Conservation (phyloP, 1,140 invertebrate genomes). For the Microplitis demolitor region DNA sequence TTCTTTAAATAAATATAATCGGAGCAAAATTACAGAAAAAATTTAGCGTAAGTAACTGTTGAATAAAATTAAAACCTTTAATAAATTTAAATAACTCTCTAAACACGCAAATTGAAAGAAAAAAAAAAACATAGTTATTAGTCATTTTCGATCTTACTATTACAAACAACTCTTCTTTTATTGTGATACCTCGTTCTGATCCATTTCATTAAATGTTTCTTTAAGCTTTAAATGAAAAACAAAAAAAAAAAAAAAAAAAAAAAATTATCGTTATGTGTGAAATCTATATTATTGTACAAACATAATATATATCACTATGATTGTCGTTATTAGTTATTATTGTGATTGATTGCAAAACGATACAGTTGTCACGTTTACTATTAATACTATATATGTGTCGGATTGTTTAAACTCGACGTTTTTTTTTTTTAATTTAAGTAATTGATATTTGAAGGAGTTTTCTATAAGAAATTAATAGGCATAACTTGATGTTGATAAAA, state of each 20-base stretch:
- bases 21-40: slow-evolving; percentile 16
- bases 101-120: slow-evolving; percentile 35
- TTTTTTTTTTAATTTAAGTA: slow-evolving; percentile 2
- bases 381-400: slow-evolving; percentile 21
- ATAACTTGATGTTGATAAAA: too few species aligned
- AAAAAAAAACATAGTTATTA: slow-evolving; percentile 32
- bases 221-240: slow-evolving; percentile 17
- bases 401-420: slow-evolving; percentile 29
- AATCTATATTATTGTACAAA: slow-evolving; percentile 58
- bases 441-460: background rate
- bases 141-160: slow-evolving; percentile 32
- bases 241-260: slow-evolving; percentile 16
- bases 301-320: slow-evolving; percentile 46
- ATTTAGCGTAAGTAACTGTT: slow-evolving; percentile 17
- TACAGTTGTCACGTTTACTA: slow-evolving; percentile 31
- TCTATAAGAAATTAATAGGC: background rate
- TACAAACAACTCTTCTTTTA: slow-evolving; percentile 3
- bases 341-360: slow-evolving; percentile 52
- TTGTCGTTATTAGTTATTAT: slow-evolving; percentile 59
- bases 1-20: slow-evolving; percentile 19
- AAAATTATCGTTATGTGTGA: slow-evolving; percentile 62
- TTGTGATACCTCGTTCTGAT: background rate
- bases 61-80: slow-evolving; percentile 35
- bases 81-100: slow-evolving; percentile 47
- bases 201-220: slow-evolving; percentile 1